Base-by-base conservation (phyloP, 2,113 vertebrate genomes). In the Cochlearius cochlearius region DNA sequence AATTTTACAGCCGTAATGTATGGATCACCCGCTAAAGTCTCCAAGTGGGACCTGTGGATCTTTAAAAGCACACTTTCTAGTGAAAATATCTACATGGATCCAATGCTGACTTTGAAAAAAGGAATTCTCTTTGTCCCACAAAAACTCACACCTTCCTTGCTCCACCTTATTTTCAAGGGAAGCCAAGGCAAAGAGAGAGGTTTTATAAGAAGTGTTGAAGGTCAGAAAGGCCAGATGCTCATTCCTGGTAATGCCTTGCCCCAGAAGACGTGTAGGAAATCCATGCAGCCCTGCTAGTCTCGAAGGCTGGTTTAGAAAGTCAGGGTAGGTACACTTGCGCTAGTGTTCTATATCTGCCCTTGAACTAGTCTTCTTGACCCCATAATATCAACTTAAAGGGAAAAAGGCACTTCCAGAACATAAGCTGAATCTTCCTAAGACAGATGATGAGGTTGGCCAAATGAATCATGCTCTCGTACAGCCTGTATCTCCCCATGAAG, bases 131-230 rank as follows among this genome's bases (percentile, higher is more conserved):
- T 84, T 90, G 38, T 63, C 80, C 79, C 76, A 76, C 69, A 95
- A 85, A 96, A 92, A 12, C 73, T 82, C 53, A 79, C 69, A 69
- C 66, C 8, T 82, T 92, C n/a, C 41, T 92, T 14, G 3, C 11
- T 69, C 52, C 22, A 36, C 15, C 52, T 68, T 56, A 21, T 82
- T 82, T 88, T 89, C 76, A 78, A 62, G 50, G 22, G 26, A 90
- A 90, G 67, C 69, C 92, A 94, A 95, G 49, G 38, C 58, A 86
- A 86, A 94, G 82, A 86, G 27, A 91, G 15, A 79, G 32, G 9
- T 15, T 83, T 88, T 94, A 16, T 66, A 79, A 64, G 5, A 34
- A 18, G 3, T 56, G n/a, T 9, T 74, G 59, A 56, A 90, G 82
- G 39, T 88, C 92, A 80, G 32, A 67, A 94, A 84, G 88, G 32